phyloP scores from a whole-genome alignment of 2,888 invertebrate genomes.

The Aproaerema taeniolella region DNA sequence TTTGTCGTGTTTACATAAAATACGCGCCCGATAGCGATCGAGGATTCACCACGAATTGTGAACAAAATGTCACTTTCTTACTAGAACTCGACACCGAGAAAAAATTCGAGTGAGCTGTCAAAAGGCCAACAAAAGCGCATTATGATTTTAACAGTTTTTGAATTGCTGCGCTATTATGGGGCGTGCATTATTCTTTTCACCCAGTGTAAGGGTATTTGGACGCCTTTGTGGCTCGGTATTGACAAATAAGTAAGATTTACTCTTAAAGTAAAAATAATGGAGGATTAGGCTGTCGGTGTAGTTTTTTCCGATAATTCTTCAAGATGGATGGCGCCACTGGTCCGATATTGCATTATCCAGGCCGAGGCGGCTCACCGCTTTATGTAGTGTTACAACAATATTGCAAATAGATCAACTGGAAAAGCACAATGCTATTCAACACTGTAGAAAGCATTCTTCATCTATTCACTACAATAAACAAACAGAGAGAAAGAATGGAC shows the following conservation, averaged over 20 bases:
- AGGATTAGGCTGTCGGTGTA: constrained; percentile 59
- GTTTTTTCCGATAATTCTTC: constrained; percentile 44
- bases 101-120: constrained; percentile 63
- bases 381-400: constrained; percentile 44
- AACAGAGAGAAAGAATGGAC: constrained; percentile 37
- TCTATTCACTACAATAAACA: constrained; percentile 45
- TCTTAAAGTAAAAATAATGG: constrained; percentile 65
- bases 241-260: constrained; percentile 76
- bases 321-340: constrained; percentile 61
- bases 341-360: constrained; percentile 58
- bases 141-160: constrained; percentile 74
- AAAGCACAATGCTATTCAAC: constrained; percentile 44
- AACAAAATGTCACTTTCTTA: constrained; percentile 49
- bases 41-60: constrained; percentile 52
- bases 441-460: constrained; percentile 52
- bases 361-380: constrained; percentile 33
- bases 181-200: constrained; percentile 71
- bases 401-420: constrained; percentile 65
- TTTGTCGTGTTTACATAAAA: constrained; percentile 76
- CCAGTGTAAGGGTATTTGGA: constrained; percentile 72
- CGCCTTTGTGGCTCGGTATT: constrained; percentile 73
- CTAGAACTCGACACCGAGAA: constrained; percentile 57
- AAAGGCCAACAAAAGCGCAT: constrained; percentile 66
- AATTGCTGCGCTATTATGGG: constrained; percentile 71
- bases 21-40: constrained; percentile 66